Percentiles rank a stretch among this genome's conserved stretches.
phyloP scores from a whole-genome alignment of 1,140 invertebrate species.

The Solen grandis region DNA sequence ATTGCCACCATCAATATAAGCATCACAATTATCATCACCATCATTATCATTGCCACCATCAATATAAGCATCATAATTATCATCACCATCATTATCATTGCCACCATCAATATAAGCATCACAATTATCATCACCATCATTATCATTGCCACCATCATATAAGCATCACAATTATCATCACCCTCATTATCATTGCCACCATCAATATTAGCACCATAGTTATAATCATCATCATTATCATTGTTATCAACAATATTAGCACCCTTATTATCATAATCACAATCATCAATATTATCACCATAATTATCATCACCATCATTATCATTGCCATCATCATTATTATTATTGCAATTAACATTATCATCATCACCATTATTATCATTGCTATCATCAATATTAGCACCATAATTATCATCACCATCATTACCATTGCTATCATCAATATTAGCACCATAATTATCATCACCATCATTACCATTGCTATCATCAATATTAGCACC shows the following conservation, averaged over 20 bases:
- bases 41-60: too few species aligned
- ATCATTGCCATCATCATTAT: neutral
- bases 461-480: too few species aligned
- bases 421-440: too few species aligned
- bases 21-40: too few species aligned
- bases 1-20: too few species aligned
- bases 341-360: neutral
- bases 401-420: neutral
- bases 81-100: slow-evolving; percentile 10
- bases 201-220: neutral
- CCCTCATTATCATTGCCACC: neutral
- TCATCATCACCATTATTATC: neutral
- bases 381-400: neutral
- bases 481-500: too few species aligned
- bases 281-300: neutral
- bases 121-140: slow-evolving; percentile 9
- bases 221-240: slow-evolving; percentile 1
- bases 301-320: neutral
- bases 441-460: too few species aligned
- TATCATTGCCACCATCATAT: slow-evolving; percentile 3
- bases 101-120: slow-evolving; percentile 7
- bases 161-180: slow-evolving; percentile 1
- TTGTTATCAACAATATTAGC: neutral
- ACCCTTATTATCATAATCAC: neutral
- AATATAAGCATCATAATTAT: too few species aligned